Evolutionary conservation across 2,888 invertebrate genomes (phyloP).

Genomic region (Melieria crassipennis): DNA sequence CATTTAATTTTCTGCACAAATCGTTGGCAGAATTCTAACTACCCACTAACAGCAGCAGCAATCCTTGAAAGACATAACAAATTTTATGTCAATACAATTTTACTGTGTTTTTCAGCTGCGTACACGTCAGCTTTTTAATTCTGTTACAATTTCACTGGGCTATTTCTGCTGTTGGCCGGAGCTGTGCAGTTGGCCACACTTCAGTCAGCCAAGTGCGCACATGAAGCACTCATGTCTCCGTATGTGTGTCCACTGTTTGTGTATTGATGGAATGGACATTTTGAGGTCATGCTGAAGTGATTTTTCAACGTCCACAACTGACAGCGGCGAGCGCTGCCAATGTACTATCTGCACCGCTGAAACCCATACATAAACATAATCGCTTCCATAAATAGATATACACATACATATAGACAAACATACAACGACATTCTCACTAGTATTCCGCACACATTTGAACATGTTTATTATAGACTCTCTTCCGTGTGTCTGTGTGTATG

Average conservation of each 20-base stretch:
- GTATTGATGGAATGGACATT: slow-evolving; percentile 59
- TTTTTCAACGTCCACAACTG: slow-evolving; percentile 55
- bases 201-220: too few relatives aligned
- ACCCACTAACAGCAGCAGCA: slow-evolving; percentile 7
- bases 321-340: slow-evolving; percentile 9
- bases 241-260: slow-evolving; percentile 41
- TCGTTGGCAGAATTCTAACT: slow-evolving; percentile 32
- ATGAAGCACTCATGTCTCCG: too few relatives aligned
- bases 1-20: slow-evolving; percentile 32
- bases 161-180: too few relatives aligned
- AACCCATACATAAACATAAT: too few relatives aligned
- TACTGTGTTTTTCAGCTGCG: slow-evolving; percentile 36
- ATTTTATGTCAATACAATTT: slow-evolving; percentile 54
- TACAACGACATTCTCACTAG: not conserved
- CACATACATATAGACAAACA: not conserved
- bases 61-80: slow-evolving; percentile 38
- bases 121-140: not conserved
- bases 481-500: not conserved
- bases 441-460: not conserved
- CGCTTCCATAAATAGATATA: not conserved
- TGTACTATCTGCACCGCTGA: too few relatives aligned
- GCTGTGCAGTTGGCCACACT: too few relatives aligned
- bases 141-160: too few relatives aligned
- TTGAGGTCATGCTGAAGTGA: slow-evolving; percentile 60
- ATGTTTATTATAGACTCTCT: not conserved